These are phyloP conservation scores for Archegozetes longisetosus DNA, from an alignment of 1,140 invertebrate species.

Conservation along the genomic window DNA sequence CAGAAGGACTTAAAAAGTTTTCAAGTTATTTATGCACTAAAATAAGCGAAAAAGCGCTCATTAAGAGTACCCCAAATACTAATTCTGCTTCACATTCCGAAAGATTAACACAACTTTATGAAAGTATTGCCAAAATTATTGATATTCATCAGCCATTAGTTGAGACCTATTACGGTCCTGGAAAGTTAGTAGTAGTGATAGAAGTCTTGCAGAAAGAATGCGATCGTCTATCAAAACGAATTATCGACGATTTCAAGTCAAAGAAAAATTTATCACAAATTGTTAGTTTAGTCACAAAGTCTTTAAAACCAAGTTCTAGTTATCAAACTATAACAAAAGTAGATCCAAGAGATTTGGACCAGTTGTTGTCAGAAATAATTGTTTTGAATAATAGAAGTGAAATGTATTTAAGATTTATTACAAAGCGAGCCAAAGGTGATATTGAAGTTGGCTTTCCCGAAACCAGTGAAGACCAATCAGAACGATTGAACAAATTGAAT, in stretches of 20 bases:
- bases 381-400: slow-evolving; percentile 76
- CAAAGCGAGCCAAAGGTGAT: slow-evolving; percentile 50
- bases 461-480: not conserved
- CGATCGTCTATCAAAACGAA: slow-evolving; percentile 24
- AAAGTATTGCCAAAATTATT: slow-evolving; percentile 68
- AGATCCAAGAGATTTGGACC: slow-evolving; percentile 74
- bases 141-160: slow-evolving; percentile 84
- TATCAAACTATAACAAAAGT: slow-evolving; percentile 16
- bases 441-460: slow-evolving; percentile 5
- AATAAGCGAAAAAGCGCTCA: slow-evolving; percentile 29
- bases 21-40: slow-evolving; percentile 75
- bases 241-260: slow-evolving; percentile 60
- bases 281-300: not conserved
- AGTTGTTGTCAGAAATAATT: slow-evolving; percentile 73
- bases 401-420: slow-evolving; percentile 76
- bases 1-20: slow-evolving; percentile 77
- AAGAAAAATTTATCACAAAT: slow-evolving; percentile 34
- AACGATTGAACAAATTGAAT: slow-evolving; percentile 26
- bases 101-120: slow-evolving; percentile 64
- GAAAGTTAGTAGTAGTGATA: slow-evolving; percentile 50
- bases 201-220: slow-evolving; percentile 67
- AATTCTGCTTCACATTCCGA: slow-evolving; percentile 44
- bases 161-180: slow-evolving; percentile 78
- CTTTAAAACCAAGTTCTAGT: not conserved
- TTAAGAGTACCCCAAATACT: not conserved